Evolutionary conservation across 2,888 invertebrate species (phyloP).

Genomic region (Tuta absoluta): DNA sequence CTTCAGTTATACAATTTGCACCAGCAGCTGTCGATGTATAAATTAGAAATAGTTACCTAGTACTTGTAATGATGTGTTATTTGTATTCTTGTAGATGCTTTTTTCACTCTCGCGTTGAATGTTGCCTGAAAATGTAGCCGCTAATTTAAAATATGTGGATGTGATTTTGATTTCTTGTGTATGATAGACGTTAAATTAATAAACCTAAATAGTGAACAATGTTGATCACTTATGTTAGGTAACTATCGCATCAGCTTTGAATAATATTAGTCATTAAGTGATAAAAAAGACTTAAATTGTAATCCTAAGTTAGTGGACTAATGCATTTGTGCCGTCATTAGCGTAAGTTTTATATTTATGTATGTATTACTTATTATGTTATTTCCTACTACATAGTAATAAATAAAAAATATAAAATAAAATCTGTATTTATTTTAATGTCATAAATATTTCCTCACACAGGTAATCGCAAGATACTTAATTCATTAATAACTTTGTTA

Average conservation of each 20-base stretch:
- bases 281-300: conserved; percentile 58
- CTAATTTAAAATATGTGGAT: conserved; percentile 34
- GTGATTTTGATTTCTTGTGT: conserved; percentile 28
- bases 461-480: no score
- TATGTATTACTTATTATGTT: conserved; percentile 39
- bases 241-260: not conserved
- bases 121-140: conserved; percentile 41
- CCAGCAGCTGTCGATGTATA: conserved; percentile 81
- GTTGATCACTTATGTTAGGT: not conserved
- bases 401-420: not conserved
- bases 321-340: conserved; percentile 59
- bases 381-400: conserved; percentile 33
- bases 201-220: not conserved
- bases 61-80: conserved; percentile 32
- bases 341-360: conserved; percentile 52
- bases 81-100: conserved; percentile 41
- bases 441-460: no score
- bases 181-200: conserved; percentile 3
- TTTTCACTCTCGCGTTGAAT: conserved; percentile 51
- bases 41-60: conserved; percentile 32
- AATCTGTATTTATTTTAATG: not conserved
- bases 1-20: conserved; percentile 93
- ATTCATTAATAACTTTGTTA: not conserved
- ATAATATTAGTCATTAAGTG: conserved; percentile 31
- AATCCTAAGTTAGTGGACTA: conserved; percentile 52